These are phyloP conservation scores for Accipiter virgatus DNA, from an alignment of 2,113 vertebrate genomes.

Conservation along the genomic window DNA sequence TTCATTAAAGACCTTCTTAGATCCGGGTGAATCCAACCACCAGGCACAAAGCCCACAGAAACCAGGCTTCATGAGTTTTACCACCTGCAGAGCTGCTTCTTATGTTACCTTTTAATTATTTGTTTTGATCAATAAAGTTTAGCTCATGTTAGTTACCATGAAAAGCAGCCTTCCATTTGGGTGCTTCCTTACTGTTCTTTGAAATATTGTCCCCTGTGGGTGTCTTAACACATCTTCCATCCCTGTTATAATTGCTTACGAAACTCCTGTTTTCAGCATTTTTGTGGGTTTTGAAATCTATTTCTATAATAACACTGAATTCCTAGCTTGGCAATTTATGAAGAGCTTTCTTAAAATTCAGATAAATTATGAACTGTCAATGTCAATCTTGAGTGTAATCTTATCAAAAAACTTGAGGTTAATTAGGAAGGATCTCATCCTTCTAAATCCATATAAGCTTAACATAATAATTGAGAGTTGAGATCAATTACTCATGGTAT, in stretches of 20 bases:
- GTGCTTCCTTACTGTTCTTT: neutral
- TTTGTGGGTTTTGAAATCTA: neutral
- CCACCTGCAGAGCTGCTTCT: neutral
- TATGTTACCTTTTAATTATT: neutral
- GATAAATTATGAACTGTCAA: slow-evolving; percentile 62
- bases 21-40: neutral
- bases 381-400: slow-evolving; percentile 65
- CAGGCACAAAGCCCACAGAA: neutral
- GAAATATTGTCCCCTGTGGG: neutral
- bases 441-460: slow-evolving; percentile 69
- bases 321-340: slow-evolving; percentile 4
- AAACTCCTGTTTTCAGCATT: neutral
- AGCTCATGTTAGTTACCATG: neutral
- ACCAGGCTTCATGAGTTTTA: neutral
- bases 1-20: neutral
- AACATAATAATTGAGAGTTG: slow-evolving; percentile 65
- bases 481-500: slow-evolving; percentile 66
- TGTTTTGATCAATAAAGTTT: neutral
- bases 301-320: neutral
- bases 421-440: slow-evolving; percentile 68
- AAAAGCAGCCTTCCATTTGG: neutral
- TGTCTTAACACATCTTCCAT: neutral
- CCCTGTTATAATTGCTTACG: neutral
- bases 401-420: slow-evolving; percentile 65
- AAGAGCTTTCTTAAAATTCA: slow-evolving; percentile 58